Evolutionary conservation across 2,888 invertebrate species (phyloP), one percentile per base, ranked within the genome.

Genomic region (Notocelia uddmanniana): DNA sequence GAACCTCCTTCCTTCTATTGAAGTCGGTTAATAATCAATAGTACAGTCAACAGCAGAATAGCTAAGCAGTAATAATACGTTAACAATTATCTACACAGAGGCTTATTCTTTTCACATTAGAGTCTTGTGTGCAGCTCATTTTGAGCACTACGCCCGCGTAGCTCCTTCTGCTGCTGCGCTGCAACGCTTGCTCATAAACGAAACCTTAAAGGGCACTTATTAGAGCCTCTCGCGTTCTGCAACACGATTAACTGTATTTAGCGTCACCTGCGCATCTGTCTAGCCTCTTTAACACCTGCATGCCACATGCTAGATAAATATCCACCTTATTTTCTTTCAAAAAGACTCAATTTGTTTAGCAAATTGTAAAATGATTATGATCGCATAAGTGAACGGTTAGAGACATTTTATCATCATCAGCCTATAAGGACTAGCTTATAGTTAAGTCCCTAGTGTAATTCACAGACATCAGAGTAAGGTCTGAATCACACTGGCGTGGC

Each of bases 231-330:
- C 41, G 9, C 41, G 41, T 69, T 57, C 50, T 70, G 64, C 58
- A 58, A 58, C 50, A 41, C 52, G 41, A 59, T 71, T 71, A 66
- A 19, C 52, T 59, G 19, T 21, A 59, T 23, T 71, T 71, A 71
- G 26, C 63, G 34, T 37, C 34, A 19, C 34, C 37, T 58, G 11
- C 18, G 58, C 66, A 66, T 58, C 59, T 71, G 70, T 45, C 19
- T 21, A 64, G 63, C 26, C 41, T 54, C 18, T 54, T 41, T 54
- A 41, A 59, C 66, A 71, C 21, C 66, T 71, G 70, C 70, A 54
- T 52, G 45, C 18, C 1, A 13, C 54, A 2, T 50, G 1, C 45
- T n/a, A 19, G 13, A 15, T n/a, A 1, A 60, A 41, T 18, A 45
- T 37, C 9, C 2, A 23, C 26, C 23, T 21, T 69, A 54, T 62